Conservation (phyloP, 1,140 invertebrate species). For the Phymastichus coffea region DNA sequence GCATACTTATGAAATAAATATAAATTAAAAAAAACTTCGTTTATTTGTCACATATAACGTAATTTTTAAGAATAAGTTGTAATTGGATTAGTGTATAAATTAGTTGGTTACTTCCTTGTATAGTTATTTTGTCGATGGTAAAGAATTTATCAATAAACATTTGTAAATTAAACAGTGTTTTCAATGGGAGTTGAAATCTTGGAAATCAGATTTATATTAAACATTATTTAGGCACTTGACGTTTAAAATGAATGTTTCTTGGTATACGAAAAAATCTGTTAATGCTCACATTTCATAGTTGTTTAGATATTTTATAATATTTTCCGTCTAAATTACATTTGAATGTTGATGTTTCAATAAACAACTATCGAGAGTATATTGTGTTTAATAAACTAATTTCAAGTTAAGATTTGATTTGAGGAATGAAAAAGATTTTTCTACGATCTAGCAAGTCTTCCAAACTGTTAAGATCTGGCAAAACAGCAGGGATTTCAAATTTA, state of each 20-base stretch:
- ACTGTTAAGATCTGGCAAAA: conserved; percentile 42
- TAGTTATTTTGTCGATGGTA: no score
- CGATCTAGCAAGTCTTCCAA: conserved; percentile 47
- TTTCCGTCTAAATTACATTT: no score
- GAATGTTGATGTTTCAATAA: no score
- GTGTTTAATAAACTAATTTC: background rate
- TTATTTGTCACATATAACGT: no score
- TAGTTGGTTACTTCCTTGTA: no score
- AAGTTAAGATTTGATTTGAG: conserved; percentile 24
- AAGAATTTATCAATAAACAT: no score
- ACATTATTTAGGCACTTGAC: background rate
- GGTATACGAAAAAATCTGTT: background rate
- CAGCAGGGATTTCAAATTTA: conserved; percentile 37
- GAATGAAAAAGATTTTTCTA: conserved; percentile 45
- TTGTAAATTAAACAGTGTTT: no score
- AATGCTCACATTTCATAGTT: background rate
- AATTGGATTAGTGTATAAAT: no score
- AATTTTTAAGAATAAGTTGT: no score
- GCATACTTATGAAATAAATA: no score
- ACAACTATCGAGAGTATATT: background rate
- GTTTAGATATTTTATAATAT: background rate
- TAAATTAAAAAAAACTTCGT: no score
- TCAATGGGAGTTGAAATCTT: no score
- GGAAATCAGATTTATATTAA: background rate
- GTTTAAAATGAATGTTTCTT: background rate